phyloP scores from a whole-genome alignment of 2,797 vertebrate genomes.

The Ibycter americanus region DNA sequence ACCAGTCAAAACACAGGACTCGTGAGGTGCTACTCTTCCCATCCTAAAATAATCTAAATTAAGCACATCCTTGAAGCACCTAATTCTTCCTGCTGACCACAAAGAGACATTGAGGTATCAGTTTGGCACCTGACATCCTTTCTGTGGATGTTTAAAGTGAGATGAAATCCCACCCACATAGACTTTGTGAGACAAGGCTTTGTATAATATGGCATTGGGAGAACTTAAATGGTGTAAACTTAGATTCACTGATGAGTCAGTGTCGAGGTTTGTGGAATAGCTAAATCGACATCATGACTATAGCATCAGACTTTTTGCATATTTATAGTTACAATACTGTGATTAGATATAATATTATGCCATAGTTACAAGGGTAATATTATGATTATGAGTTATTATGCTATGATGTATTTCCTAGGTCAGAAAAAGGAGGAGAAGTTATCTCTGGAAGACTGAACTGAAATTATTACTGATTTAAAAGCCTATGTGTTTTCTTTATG shows the following conservation, averaged over 20 bases:
- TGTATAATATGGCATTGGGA: background rate
- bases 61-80: background rate
- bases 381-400: background rate
- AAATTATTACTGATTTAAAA: background rate
- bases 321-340: background rate
- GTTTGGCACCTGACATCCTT: background rate
- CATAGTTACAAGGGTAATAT: background rate
- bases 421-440: background rate
- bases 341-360: background rate
- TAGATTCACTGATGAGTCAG: background rate
- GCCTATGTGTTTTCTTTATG: background rate
- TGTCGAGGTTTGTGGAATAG: background rate
- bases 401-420: background rate
- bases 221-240: background rate
- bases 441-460: background rate
- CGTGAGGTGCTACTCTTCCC: background rate
- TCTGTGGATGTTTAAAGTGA: background rate
- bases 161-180: background rate
- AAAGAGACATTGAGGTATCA: background rate
- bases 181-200: background rate
- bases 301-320: background rate
- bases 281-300: background rate
- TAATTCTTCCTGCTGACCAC: background rate
- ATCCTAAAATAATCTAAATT: background rate
- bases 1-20: background rate